Evolutionary conservation across 2,797 vertebrate genomes (phyloP), one percentile per base, ranked within the genome.

Genomic region (Anas capensis): DNA sequence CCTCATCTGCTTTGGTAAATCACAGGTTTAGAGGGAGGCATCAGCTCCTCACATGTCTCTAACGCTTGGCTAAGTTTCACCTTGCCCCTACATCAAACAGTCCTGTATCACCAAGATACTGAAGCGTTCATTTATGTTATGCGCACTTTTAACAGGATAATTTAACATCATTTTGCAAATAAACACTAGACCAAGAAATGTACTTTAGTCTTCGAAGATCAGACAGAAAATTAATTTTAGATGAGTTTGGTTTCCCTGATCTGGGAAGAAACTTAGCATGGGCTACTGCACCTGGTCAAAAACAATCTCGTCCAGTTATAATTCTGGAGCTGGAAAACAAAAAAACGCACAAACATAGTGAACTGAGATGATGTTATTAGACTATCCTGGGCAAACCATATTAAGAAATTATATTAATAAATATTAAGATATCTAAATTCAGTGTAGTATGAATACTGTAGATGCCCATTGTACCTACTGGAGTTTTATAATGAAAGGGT

Each of bases 141-240:
- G 60, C 27, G 79, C 56, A 62, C 68, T 66, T 88, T 89, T 62
- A 82, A 79, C 36, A 57, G 51, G 51, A 70, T 49, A 85, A 91
- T 85, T 89, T 87, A 80, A 70, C 40, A 44, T 36, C 82, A 53
- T 77, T 91, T 93, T 87, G 26, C 51, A 80, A 90, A 82, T n/a
- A 85, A 92, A 75, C 53, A 68, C 9, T n/a, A 34, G 53, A 75
- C 6, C 26, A 80, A 88, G 57, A 71, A 82, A 89, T 80, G 2
- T 14, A 81, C 23, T 60, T 87, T 83, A 40, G 31, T 81, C 36
- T 83, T 83, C 33, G 31, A n/a, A 94, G 16, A 61, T 70, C 65
- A 91, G 49, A 79, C 46, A 82, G 64, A 93, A 94, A 82, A 68
- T 75, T 68, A 49, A 27, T 83, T 92, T 92, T 44, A 24, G 19